Evolutionary conservation across 2,888 invertebrate genomes (phyloP), one percentile per base, ranked within the genome.

Genomic region (Rhabditoides inermis): DNA sequence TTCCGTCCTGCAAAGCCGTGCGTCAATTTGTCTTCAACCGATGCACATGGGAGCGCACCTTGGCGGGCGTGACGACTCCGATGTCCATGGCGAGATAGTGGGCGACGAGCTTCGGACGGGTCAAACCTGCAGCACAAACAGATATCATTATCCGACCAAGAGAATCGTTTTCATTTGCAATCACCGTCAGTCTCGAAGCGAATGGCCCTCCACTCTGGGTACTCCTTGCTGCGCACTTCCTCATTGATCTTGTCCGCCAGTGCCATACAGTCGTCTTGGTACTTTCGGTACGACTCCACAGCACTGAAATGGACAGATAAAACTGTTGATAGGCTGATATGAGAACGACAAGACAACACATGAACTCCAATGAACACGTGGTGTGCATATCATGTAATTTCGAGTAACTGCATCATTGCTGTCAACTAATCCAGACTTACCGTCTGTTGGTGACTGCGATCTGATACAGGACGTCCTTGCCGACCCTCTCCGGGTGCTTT

Each of bases 41-140:
- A 32, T 32, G n/a, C n/a, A 10, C n/a, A 32, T 12, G n/a, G 10
- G n/a, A 32, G 22, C 41, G 7, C 22, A 53, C 53, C 46, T 68
- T 70, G n/a, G 62, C 53, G 6, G 72, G 72, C 2, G 72, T 71
- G 4, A 72, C 70, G 0, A 72, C 69, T 23, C 72, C 72, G 42
- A 72, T 62, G 49, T 72, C 72, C 69, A 71, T 70, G 1, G 72
- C 72, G 36, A 72, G 55, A 44, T 70, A 72, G 35, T 68, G 72
- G 18, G 67, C 67, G 27, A 71, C 61, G 15, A 72, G 49, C 6
- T 59, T 49, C 0, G 63, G 40, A 39, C 40, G n/a, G 7, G 25
- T 26, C 12, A 22, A 44, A 25, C 27, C 25, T 18, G 22, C 25
- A 25, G 22, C 25, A 44, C 15, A 26, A 15, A 44, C 5, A 15